These are phyloP conservation scores for Manacus vitellinus DNA, from an alignment of 2,113 vertebrate species.

Conservation along the genomic window DNA sequence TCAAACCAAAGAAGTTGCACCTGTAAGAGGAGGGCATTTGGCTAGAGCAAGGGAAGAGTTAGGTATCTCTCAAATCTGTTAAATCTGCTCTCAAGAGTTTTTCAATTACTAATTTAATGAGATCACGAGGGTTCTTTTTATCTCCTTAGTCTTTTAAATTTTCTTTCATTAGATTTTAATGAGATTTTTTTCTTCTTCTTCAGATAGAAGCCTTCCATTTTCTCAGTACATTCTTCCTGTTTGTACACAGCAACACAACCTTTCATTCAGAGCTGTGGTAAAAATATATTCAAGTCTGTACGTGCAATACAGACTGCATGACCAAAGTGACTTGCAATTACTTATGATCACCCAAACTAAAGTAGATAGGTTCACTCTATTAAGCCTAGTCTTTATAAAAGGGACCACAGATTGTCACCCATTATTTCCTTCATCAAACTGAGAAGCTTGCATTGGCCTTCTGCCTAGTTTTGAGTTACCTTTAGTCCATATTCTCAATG, in stretches of 20 bases:
- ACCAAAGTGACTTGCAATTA: background rate
- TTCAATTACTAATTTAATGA: background rate
- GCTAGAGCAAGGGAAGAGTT: background rate
- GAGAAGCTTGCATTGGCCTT: background rate
- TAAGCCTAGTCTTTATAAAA: background rate
- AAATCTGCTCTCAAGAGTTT: background rate
- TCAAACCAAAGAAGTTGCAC: background rate
- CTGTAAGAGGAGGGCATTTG: background rate
- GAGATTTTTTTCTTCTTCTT: background rate
- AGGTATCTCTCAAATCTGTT: background rate
- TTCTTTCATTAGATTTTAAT: slow-evolving; percentile 28
- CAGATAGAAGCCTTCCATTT: background rate
- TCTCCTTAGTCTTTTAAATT: background rate
- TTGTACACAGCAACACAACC: background rate
- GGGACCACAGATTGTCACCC: background rate
- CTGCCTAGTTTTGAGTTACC: background rate
- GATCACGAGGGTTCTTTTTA: background rate
- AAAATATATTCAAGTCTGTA: background rate
- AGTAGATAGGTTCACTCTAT: background rate
- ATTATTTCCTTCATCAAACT: background rate
- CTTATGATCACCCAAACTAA: background rate
- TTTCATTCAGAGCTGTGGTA: background rate
- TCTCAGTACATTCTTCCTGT: background rate
- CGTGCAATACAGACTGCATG: background rate
- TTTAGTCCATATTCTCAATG: background rate